Base-by-base conservation (phyloP, 1,140 invertebrate species). In the Rhyzopertha dominica region DNA sequence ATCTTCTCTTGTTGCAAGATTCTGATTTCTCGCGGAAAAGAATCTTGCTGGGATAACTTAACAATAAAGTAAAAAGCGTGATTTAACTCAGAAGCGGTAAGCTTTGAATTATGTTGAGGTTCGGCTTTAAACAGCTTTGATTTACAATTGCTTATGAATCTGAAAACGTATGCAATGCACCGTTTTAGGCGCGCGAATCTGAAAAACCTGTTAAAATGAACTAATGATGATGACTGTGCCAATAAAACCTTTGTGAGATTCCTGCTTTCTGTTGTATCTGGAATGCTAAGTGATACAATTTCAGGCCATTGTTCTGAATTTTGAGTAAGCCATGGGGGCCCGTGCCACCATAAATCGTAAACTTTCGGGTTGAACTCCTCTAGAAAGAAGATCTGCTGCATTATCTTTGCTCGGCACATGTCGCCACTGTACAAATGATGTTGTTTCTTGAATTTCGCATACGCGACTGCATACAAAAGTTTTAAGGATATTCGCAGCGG, bases 311-410 rank as follows among this genome's bases (percentile, higher is more conserved):
- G 8, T 13, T 29, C 12, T n/a, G 12, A n/a, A 37, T 20, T 23
- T 2, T 38, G 7, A 26, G n/a, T 14, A 10, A 49, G 26, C 22
- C 32, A 52, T 9, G 10, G 16, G 10, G 47, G 40, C 17, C 44
- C 37, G 22, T 37, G 36, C 57, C 56, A 62, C 34, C 53, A 53
- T 8, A 44, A 19, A 7, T 41, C 30, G 12, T 12, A 56, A 36
- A 5, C 50, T 9, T 4, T 37, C 19, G 4, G 58, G 36, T 10
- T 18, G 17, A 7, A 43, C 22, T 3, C 57, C 62, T 24, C 59
- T 17, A 3, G 62, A 58, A 9, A 60, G 4, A 3, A 54, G 14
- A 47, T 65, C 62, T 5, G 59, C 63, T 3, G 62, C 55, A 38
- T 64, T 64, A 4, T 55, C 29, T 13, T 51, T 19, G 1, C 43